These are phyloP conservation scores for Panurus biarmicus DNA, from an alignment of 2,113 vertebrate genomes.

Conservation along the genomic window DNA sequence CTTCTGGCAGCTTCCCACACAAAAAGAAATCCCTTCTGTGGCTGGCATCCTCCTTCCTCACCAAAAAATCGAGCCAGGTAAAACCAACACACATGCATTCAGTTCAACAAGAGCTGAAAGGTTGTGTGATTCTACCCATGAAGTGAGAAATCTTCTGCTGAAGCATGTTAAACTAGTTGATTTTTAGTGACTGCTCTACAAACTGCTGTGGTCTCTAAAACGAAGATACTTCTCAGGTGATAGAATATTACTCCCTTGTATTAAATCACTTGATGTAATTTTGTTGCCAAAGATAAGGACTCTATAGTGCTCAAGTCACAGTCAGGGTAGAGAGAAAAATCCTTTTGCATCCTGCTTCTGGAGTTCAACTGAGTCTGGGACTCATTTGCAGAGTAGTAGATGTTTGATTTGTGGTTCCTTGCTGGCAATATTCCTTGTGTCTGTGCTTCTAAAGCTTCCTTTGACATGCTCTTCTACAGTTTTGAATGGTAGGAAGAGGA, in stretches of 20 bases:
- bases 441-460: neutral
- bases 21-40: neutral
- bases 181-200: neutral
- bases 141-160: neutral
- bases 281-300: neutral
- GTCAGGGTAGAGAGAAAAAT: neutral
- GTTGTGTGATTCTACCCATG: neutral
- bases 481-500: neutral
- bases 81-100: neutral
- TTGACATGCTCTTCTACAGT: neutral
- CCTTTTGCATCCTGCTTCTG: neutral
- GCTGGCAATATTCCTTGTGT: neutral
- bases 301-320: neutral
- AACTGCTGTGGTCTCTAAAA: neutral
- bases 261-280: neutral
- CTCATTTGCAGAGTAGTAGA: neutral
- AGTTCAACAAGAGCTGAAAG: neutral
- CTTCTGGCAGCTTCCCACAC: neutral
- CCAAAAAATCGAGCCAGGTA: neutral
- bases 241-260: neutral
- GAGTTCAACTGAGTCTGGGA: neutral
- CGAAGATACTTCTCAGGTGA: neutral
- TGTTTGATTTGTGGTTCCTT: neutral
- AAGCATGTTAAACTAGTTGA: neutral
- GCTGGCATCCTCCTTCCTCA: neutral